Evolutionary conservation across 2,888 invertebrate genomes (phyloP).

Genomic region (Macrostomum cliftonense): DNA sequence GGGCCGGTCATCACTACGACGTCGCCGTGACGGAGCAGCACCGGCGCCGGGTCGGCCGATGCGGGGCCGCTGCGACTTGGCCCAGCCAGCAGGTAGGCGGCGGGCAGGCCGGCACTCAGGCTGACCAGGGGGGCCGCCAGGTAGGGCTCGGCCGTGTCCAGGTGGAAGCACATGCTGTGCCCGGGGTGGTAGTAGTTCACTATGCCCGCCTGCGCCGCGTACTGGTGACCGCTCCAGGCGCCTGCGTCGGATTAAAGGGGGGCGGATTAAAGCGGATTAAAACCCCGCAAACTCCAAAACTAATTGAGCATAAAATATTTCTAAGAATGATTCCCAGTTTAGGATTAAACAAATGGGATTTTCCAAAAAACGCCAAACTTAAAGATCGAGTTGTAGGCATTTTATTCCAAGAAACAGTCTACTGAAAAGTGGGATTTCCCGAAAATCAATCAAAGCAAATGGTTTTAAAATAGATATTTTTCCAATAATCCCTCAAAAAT

Average conservation of each 20-base stretch:
- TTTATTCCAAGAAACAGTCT: conserved; percentile 48
- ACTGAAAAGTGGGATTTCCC: too few species aligned
- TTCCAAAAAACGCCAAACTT: neutral
- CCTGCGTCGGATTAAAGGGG: too few species aligned
- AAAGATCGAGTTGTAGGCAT: conserved; percentile 39
- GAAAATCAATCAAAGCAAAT: too few species aligned
- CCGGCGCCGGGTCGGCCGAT: conserved; percentile 22
- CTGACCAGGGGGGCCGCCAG: conserved; percentile 71
- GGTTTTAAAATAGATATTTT: too few species aligned
- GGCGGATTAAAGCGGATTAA: too few species aligned
- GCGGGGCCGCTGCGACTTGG: conserved; percentile 41
- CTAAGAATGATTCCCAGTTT: neutral
- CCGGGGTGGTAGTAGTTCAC: conserved; percentile 85
- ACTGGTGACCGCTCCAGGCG: conserved; percentile 41
- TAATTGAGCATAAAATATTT: too few species aligned
- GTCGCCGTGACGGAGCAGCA: conserved; percentile 71
- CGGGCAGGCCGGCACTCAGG: conserved; percentile 78
- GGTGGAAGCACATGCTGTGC: conserved; percentile 75
- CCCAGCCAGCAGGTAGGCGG: conserved; percentile 79
- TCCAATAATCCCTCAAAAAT: too few species aligned
- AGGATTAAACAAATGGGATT: neutral
- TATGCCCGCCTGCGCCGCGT: conserved; percentile 67
- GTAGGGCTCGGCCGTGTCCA: conserved; percentile 76
- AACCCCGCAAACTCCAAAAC: too few species aligned
- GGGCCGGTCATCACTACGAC: conserved; percentile 68